Percentiles rank a stretch among this genome's conserved stretches.
phyloP scores from a whole-genome alignment of 2,797 vertebrate genomes.

The Clarias laeviceps region DNA sequence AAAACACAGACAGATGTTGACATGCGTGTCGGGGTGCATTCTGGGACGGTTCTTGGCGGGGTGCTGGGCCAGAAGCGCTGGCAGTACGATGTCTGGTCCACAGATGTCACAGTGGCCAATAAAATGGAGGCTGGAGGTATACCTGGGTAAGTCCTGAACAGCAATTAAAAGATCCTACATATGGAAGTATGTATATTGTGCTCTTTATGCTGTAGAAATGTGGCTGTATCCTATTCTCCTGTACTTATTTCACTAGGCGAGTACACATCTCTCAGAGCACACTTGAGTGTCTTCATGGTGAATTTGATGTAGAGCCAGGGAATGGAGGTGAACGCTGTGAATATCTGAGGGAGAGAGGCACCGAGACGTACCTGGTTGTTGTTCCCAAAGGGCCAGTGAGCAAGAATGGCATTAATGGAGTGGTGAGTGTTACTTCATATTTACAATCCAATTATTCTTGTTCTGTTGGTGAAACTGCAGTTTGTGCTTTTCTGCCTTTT shows the following conservation, averaged over 20 bases:
- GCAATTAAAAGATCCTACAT: background rate
- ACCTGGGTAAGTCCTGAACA: constrained; percentile 79
- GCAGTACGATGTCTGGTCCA: constrained; percentile 97
- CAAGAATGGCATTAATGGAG: constrained; percentile 84
- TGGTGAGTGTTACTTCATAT: constrained; percentile 74
- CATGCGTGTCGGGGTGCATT: constrained; percentile 95
- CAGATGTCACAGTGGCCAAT: constrained; percentile 92
- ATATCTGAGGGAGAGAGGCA: constrained; percentile 88
- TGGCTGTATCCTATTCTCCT: background rate
- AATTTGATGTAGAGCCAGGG: constrained; percentile 90
- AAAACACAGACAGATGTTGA: constrained; percentile 92
- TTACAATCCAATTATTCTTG: background rate
- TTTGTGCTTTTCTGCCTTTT: background rate
- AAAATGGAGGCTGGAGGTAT: constrained; percentile 96
- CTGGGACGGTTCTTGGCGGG: constrained; percentile 88
- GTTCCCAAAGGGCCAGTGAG: constrained; percentile 80
- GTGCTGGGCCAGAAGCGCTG: constrained; percentile 94
- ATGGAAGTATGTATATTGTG: background rate
- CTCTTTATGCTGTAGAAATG: background rate
- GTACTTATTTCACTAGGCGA: constrained; percentile 69
- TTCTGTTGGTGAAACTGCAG: background rate
- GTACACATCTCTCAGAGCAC: constrained; percentile 95
- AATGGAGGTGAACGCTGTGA: constrained; percentile 88
- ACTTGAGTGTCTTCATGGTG: constrained; percentile 88
- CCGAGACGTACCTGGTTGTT: constrained; percentile 85